These are phyloP conservation scores for Odobenus rosmarus DNA, from an alignment of 2,113 vertebrate genomes.

Conservation along the genomic window DNA sequence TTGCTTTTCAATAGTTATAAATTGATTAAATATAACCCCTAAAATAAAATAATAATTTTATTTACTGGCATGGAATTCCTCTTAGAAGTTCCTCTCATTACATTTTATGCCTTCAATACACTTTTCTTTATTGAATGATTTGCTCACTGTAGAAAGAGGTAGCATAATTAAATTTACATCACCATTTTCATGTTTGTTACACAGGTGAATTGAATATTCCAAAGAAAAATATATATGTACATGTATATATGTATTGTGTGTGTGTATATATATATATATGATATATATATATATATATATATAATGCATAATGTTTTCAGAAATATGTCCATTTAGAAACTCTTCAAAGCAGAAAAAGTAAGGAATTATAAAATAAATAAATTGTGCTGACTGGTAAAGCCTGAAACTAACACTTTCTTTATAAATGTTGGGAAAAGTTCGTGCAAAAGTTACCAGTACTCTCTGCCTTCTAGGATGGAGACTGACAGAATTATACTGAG, in stretches of 20 bases:
- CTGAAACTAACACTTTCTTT: neutral
- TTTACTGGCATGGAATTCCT: neutral
- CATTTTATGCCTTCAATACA: neutral
- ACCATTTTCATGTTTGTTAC: neutral
- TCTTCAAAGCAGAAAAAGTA: neutral
- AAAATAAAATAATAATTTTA: neutral
- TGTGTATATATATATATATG: neutral
- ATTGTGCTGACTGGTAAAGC: neutral
- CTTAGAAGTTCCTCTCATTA: neutral
- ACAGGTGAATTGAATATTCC: neutral
- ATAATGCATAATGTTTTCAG: neutral
- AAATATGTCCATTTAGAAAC: neutral
- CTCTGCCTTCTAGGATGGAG: neutral
- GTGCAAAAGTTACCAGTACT: neutral
- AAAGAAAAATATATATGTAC: neutral
- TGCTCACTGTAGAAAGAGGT: neutral
- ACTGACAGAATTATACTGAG: neutral
- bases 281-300: neutral
- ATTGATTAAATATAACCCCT: neutral
- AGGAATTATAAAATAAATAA: neutral
- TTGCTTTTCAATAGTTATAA: neutral
- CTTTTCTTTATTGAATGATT: conserved; percentile 15
- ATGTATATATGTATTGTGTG: too few species aligned
- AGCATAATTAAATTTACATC: neutral
- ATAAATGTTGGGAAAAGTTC: neutral